Evolutionary conservation across 2,888 invertebrate genomes (phyloP).

Genomic region (Lapara coniferarum): DNA sequence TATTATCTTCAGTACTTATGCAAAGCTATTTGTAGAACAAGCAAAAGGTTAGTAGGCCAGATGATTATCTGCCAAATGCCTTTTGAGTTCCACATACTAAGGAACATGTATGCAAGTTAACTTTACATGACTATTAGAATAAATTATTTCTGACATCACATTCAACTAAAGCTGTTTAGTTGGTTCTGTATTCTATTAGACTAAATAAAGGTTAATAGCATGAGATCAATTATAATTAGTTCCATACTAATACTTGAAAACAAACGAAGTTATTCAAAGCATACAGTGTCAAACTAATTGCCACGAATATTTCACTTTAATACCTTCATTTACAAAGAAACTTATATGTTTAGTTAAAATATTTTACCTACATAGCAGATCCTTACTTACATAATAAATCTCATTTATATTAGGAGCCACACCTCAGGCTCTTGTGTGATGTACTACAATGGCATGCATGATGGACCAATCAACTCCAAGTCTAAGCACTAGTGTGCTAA

Average conservation of each 20-base stretch:
- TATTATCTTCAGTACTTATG: constrained; percentile 6
- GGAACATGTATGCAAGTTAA: constrained; percentile 1
- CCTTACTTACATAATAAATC: neutral
- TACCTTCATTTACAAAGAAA: no score
- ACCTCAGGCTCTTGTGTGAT: constrained; percentile 24
- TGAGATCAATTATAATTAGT: no score
- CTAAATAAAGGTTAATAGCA: no score
- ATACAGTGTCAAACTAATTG: no score
- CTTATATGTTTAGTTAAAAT: neutral
- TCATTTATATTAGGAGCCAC: constrained; percentile 8
- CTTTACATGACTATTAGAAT: neutral
- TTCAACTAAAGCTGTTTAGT: no score
- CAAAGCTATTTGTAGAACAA: constrained; percentile 28
- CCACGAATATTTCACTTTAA: no score
- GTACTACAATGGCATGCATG: constrained; percentile 30
- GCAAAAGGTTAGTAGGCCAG: constrained; percentile 49
- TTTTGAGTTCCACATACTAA: constrained; percentile 5
- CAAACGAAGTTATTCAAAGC: no score
- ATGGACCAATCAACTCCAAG: constrained; percentile 39
- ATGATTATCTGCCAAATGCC: constrained; percentile 43
- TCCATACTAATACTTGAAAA: no score
- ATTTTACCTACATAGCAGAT: neutral
- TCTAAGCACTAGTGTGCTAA: constrained; percentile 39
- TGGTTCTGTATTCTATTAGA: no score
- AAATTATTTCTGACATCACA: neutral